Evolutionary conservation across 2,797 vertebrate genomes (phyloP).

Genomic region (Mormyrops boulengeri): DNA sequence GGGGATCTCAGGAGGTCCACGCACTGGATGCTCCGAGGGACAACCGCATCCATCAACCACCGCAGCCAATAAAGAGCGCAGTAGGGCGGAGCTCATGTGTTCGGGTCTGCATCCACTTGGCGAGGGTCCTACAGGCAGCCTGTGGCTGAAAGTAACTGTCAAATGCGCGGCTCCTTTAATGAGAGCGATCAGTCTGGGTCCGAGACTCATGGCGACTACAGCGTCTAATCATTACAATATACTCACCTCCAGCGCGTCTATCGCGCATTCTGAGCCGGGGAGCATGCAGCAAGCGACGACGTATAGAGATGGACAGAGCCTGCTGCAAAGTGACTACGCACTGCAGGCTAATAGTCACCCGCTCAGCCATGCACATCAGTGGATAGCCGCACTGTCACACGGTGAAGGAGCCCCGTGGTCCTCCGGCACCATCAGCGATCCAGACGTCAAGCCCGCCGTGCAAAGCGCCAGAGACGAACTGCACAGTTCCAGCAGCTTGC

Average conservation of each 20-base stretch:
- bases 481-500: constrained; percentile 68
- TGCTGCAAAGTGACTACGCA: constrained; percentile 91
- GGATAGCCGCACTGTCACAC: constrained; percentile 93
- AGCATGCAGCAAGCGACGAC: constrained; percentile 87
- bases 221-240: constrained; percentile 97
- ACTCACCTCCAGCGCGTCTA: constrained; percentile 89
- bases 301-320: constrained; percentile 89
- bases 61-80: constrained; percentile 69
- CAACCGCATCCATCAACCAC: constrained; percentile 78
- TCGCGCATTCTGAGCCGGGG: constrained; percentile 89
- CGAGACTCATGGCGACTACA: constrained; percentile 97
- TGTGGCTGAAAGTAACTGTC: constrained; percentile 85
- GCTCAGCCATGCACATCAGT: constrained; percentile 96
- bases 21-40: constrained; percentile 65
- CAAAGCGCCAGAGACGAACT: constrained; percentile 81
- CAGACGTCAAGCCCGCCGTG: constrained; percentile 89
- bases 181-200: constrained; percentile 87
- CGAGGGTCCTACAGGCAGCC: constrained; percentile 71
- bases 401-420: constrained; percentile 84
- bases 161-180: constrained; percentile 89
- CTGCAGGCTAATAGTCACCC: constrained; percentile 93
- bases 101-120: constrained; percentile 74
- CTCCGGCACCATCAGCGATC: constrained; percentile 79
- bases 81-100: constrained; percentile 74
- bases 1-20: constrained; percentile 59